Base-by-base conservation (phyloP, 1,140 invertebrate species). In the Drosophila ananassae region DNA sequence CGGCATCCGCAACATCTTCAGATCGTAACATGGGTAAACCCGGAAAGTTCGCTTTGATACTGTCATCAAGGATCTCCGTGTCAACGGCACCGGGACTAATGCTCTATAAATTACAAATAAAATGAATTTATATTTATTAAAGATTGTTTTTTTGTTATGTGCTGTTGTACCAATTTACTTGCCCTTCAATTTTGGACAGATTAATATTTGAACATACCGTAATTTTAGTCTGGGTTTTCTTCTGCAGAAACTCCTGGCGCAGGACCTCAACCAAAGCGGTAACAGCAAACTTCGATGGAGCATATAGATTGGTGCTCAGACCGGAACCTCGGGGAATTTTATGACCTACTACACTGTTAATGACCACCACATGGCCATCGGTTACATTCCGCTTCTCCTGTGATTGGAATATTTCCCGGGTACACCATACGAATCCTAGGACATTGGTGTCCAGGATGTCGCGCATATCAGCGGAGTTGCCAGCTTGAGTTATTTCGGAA, bases 311-410 rank as follows among this genome's bases (percentile, higher is more conserved):
- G 2, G 79, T 66, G 17, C 10, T 44, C 1, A 68, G 46, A 0
- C 50, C 68, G 0, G 57, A 68, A 17, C 92, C 77, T 0, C 91
- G 85, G 1, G 73, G 76, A 0, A 90, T 47, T 2, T n/a, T 30
- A 46, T 90, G 89, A 12, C 85, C 89, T n/a, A 51, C 48, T 21
- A 72, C 13, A 53, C 68, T 79, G 24, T 79, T 84, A 2, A 82
- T 64, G n/a, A 77, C 68, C 3, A 76, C 62, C n/a, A 96, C 94
- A 67, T 96, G 95, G 0, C 96, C 96, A 60, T 94, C 94, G 64
- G 94, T 94, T 2, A 94, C 91, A 0, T 92, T 90, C 8, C 92
- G 91, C 68, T 93, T 92, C 34, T 82, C 92, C 93, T 95, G 94
- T 0, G 93, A 93, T 24, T 92, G 92, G 3, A 95, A 82, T 17